Evolutionary conservation across 2,888 invertebrate genomes (phyloP).

Genomic region (Caenorhabditis sp.): DNA sequence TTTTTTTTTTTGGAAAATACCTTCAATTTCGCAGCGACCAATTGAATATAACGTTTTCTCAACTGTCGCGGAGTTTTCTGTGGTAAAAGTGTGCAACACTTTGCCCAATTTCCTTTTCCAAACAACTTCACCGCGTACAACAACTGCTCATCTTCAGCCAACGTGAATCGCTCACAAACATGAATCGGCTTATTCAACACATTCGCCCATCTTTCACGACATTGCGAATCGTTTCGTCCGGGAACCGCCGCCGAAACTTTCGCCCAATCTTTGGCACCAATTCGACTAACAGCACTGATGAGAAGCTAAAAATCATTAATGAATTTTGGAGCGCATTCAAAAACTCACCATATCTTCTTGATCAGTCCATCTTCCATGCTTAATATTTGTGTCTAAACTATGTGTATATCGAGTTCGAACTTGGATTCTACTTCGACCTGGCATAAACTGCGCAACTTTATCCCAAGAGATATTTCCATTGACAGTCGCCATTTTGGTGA

Average conservation of each 20-base stretch:
- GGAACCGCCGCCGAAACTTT: conserved; percentile 68
- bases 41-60: conserved; percentile 36
- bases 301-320: conserved; percentile 57
- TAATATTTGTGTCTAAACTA: conserved; percentile 51
- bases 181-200: conserved; percentile 51
- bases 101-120: conserved; percentile 72
- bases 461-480: conserved; percentile 82
- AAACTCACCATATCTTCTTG: conserved; percentile 60
- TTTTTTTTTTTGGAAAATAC: too few relatives aligned
- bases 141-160: conserved; percentile 79
- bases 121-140: conserved; percentile 77
- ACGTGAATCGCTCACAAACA: conserved; percentile 75
- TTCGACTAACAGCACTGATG: conserved; percentile 51
- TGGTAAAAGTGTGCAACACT: conserved; percentile 22
- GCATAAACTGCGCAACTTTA: conserved; percentile 72
- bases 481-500: conserved; percentile 77
- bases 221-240: conserved; percentile 69
- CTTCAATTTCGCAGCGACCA: conserved; percentile 35
- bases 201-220: conserved; percentile 70
- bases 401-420: conserved; percentile 56
- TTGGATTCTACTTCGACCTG: conserved; percentile 57
- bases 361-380: conserved; percentile 65
- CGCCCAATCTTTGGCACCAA: conserved; percentile 59
- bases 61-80: conserved; percentile 28
- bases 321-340: background rate